Conservation (phyloP, 1,140 invertebrate species). For the Drosophila arizonae region DNA sequence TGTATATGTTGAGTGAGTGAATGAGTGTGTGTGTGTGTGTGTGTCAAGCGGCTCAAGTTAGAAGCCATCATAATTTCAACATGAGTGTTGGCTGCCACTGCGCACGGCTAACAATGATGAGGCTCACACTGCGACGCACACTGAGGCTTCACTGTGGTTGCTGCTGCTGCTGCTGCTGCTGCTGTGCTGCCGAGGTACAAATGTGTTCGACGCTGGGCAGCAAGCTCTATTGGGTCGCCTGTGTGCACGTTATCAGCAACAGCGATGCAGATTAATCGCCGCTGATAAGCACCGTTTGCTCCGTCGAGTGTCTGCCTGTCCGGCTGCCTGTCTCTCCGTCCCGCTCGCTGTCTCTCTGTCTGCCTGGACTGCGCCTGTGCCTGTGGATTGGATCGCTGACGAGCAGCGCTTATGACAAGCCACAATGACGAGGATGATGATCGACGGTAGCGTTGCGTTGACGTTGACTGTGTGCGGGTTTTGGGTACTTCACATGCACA, state of each 20-base stretch:
- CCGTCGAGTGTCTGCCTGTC: conserved; percentile 40
- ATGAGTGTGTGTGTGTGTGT: background rate
- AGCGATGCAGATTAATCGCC: conserved; percentile 75
- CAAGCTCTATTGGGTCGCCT: conserved; percentile 55
- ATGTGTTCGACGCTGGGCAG: conserved; percentile 47
- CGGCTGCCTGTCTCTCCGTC: conserved; percentile 12
- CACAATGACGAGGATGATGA: conserved; percentile 66
- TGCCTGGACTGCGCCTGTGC: conserved; percentile 43
- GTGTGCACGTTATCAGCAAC: conserved; percentile 62
- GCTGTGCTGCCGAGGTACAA: conserved; percentile 39
- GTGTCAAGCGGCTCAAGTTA: conserved; percentile 60
- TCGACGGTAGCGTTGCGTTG: conserved; percentile 69
- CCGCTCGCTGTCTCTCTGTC: conserved; percentile 5
- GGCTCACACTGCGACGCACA: conserved; percentile 9
- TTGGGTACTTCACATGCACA: conserved; percentile 18
- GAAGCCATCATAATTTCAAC: conserved; percentile 82
- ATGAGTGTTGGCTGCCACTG: conserved; percentile 78
- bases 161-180: conserved; percentile 13
- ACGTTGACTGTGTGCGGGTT: conserved; percentile 54
- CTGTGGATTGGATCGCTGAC: conserved; percentile 44
- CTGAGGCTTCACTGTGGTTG: conserved; percentile 1
- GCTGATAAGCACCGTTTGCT: conserved; percentile 53
- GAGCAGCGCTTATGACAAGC: conserved; percentile 60
- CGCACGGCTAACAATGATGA: conserved; percentile 65
- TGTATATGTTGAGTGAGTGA: background rate